These are phyloP conservation scores for Etheostoma nigrum DNA, from an alignment of 2,797 vertebrate species.

Conservation along the genomic window DNA sequence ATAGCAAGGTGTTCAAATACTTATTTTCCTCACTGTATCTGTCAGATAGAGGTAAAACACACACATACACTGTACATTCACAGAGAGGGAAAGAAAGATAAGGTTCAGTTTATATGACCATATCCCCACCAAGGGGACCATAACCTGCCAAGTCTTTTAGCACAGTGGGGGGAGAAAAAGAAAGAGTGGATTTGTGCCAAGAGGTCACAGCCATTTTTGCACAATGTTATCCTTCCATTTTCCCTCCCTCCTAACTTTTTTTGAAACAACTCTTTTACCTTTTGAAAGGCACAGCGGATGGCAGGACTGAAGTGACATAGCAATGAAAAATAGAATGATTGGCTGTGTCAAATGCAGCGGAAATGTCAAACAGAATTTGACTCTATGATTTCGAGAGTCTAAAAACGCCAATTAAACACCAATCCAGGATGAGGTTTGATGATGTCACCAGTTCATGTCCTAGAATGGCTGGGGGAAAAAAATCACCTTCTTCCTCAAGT, in stretches of 20 bases:
- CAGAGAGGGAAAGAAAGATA: background rate
- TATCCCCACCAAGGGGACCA: background rate
- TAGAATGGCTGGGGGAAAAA: slow-evolving; percentile 4
- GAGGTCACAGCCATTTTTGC: background rate
- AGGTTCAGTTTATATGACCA: slow-evolving; percentile 1
- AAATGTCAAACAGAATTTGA: background rate
- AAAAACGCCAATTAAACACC: background rate
- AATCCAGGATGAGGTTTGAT: background rate
- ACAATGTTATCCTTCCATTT: background rate
- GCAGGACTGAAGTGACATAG: background rate
- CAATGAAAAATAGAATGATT: background rate
- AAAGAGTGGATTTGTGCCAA: slow-evolving; percentile 2
- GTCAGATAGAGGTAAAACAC: slow-evolving; percentile 10
- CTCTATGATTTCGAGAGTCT: background rate
- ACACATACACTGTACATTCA: background rate
- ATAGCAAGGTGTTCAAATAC: too few relatives aligned
- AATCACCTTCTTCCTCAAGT: background rate
- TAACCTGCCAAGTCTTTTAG: slow-evolving; percentile 8
- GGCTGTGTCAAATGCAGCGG: background rate
- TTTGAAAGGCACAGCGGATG: slow-evolving; percentile 2
- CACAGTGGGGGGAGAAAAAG: background rate
- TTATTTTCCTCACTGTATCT: background rate
- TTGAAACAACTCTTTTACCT: background rate
- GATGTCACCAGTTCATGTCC: slow-evolving; percentile 8
- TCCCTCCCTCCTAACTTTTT: background rate